Evolutionary conservation across 2,888 invertebrate genomes (phyloP).

Genomic region (Xanthorhoe designata): DNA sequence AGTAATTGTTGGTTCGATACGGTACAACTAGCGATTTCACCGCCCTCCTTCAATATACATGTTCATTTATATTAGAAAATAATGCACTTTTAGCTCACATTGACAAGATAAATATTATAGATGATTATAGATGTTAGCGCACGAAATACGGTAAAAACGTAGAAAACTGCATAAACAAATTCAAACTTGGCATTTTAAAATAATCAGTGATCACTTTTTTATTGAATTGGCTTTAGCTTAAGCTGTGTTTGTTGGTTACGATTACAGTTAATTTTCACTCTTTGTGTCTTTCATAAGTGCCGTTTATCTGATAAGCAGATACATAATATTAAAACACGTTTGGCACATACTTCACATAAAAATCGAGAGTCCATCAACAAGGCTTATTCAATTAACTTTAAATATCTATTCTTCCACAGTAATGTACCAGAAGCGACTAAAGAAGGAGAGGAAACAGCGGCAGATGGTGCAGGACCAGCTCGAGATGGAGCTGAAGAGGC

Average conservation of each 20-base stretch:
- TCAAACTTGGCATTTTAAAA: neutral
- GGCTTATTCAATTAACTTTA: neutral
- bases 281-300: no score
- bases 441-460: conserved; percentile 93
- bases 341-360: no score
- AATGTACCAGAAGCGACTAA: conserved; percentile 94
- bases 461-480: conserved; percentile 94
- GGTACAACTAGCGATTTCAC: conserved; percentile 56
- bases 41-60: conserved; percentile 52
- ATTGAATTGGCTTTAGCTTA: no score
- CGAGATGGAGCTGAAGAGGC: conserved; percentile 92
- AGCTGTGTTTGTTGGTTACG: no score
- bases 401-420: conserved; percentile 82
- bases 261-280: no score
- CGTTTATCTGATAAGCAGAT: no score
- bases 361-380: no score
- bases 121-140: neutral
- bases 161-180: neutral
- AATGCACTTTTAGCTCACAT: neutral
- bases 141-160: neutral
- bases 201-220: neutral
- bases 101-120: conserved; percentile 16
- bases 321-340: no score
- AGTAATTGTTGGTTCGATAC: conserved; percentile 74
- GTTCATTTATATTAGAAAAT: conserved; percentile 45